Base-by-base conservation (phyloP, 1,140 invertebrate species). In the Notospermus geniculatus region DNA sequence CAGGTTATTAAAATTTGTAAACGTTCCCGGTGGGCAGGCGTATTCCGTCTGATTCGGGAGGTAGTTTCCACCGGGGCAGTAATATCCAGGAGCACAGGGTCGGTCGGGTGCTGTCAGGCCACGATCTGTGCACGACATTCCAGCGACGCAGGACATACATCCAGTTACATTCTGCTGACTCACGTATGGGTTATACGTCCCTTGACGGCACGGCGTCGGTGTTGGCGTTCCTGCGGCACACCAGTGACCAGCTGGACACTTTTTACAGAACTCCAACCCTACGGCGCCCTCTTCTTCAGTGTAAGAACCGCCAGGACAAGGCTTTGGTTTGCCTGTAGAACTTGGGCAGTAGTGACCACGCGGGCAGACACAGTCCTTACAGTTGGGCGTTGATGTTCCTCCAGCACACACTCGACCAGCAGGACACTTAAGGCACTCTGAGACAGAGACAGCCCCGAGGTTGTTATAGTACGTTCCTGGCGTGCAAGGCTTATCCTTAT, bases 11-110 rank as follows among this genome's bases (percentile, higher is more conserved):
- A 66, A 71, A 62, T 79, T 68, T 1, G 73, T 79, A 56, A 60
- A 78, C 2, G 67, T 75, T 13, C 77, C 77, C 11, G 76, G 69
- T n/a, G 77, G 77, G 43, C 77, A 79, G 7, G 73, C 70, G 67
- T 74, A 69, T 46, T 71, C 73, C 28, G 63, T 64, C 53, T 76
- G 69, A 30, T 72, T 73, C 17, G 71, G 68, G 4, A 66, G 64
- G 45, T 67, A 57, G 46, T 75, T 79, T n/a, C 70, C 72, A 13
- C 66, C 71, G 0, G 73, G 73, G 45, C 77, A 79, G 63, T 77
- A 79, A 62, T 78, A 75, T 1, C 77, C 77, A 17, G 73, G 73
- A n/a, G 67, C 68, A 57, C 77, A 79, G 1, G 69, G 69, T 27
- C 66, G 68, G 59, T 79, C 67, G n/a, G 77, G 72, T 57, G 69